phyloP scores from a whole-genome alignment of 1,140 invertebrate species.

The Capitella teleta region DNA sequence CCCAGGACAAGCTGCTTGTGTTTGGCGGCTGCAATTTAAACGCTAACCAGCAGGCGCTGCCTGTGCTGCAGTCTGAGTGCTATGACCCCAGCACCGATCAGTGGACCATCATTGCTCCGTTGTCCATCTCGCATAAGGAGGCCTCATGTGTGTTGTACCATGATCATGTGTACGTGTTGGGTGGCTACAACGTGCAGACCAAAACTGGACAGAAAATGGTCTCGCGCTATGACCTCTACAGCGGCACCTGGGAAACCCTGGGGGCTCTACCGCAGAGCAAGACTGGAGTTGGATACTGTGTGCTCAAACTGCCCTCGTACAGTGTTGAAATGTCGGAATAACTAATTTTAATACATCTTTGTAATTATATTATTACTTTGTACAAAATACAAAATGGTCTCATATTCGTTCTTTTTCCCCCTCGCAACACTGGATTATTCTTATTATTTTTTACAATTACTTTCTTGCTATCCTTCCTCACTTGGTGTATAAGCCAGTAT shows the following conservation, averaged over 20 bases:
- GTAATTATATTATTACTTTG: no score
- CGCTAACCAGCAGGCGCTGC: conserved; percentile 58
- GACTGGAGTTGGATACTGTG: conserved; percentile 40
- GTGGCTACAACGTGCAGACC: conserved; percentile 42
- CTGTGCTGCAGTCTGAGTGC: conserved; percentile 57
- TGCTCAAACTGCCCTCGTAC: conserved; percentile 34
- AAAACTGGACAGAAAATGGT: conserved; percentile 43
- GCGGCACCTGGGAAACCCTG: conserved; percentile 40
- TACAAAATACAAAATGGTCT: no score
- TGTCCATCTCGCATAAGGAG: conserved; percentile 47
- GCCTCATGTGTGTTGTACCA: conserved; percentile 40
- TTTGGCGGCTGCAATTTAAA: conserved; percentile 54
- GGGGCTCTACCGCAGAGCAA: conserved; percentile 37
- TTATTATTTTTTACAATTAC: no score
- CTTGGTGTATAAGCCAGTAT: no score
- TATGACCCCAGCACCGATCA: conserved; percentile 54
- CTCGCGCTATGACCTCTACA: conserved; percentile 36
- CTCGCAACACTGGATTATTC: no score
- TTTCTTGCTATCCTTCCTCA: no score
- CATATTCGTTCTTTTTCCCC: no score
- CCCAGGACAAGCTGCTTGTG: conserved; percentile 59
- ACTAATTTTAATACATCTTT: no score
- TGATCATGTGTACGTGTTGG: conserved; percentile 39
- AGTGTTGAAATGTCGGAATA: no score
- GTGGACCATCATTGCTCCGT: conserved; percentile 54